Conservation (phyloP, 2,113 vertebrate genomes). For the Ursus arctos region DNA sequence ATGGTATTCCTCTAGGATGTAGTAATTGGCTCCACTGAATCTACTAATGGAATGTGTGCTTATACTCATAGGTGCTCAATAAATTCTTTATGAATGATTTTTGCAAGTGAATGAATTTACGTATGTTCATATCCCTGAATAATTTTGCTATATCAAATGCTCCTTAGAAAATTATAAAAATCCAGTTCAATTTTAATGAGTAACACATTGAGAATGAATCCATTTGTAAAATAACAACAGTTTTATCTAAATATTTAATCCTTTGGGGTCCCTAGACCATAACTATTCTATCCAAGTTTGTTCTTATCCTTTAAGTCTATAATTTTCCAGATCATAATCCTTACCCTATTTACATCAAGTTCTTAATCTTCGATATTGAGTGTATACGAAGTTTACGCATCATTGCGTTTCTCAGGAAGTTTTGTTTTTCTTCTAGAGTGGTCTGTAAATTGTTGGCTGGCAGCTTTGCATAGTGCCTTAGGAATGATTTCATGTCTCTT, state of each 20-base stretch:
- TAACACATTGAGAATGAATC: not conserved
- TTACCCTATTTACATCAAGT: not conserved
- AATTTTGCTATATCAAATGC: not conserved
- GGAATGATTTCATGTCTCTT: not conserved
- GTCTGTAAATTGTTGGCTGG: not conserved
- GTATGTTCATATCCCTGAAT: not conserved
- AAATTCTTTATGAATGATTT: not conserved
- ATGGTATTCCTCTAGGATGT: not conserved
- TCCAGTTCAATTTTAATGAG: not conserved
- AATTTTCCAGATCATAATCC: not conserved
- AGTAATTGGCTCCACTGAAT: not conserved
- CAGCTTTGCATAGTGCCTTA: not conserved
- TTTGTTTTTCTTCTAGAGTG: not conserved
- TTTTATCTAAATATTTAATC: not conserved
- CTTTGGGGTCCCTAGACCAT: not conserved
- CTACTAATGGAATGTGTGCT: not conserved
- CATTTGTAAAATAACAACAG: not conserved
- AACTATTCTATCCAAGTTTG: not conserved
- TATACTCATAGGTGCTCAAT: not conserved
- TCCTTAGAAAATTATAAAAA: constrained; percentile 14
- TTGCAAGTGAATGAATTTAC: not conserved
- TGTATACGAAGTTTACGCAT: not conserved
- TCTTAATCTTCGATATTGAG: not conserved
- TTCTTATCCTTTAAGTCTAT: not conserved
- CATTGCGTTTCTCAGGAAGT: not conserved